Conservation (phyloP, 1,140 invertebrate species). For the Parasteatoda tepidariorum region DNA sequence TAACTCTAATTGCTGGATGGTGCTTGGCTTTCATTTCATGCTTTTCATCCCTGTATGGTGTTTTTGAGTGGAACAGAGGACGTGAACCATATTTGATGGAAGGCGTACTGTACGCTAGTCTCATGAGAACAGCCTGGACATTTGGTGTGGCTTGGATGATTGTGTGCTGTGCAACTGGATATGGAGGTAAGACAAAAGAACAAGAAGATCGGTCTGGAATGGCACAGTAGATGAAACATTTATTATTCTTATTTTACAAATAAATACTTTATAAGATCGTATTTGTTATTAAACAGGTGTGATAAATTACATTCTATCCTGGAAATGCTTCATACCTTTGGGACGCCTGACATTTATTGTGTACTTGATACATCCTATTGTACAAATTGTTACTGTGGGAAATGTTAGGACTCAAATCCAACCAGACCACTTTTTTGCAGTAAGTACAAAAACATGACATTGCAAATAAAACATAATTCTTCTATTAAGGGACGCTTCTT, state of each 20-base stretch:
- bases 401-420: conserved; percentile 11
- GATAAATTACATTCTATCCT: conserved; percentile 68
- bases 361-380: conserved; percentile 69
- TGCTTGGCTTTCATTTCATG: neutral
- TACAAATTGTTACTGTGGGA: conserved; percentile 28
- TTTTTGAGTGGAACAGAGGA: conserved; percentile 60
- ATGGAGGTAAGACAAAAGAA: conserved; percentile 40
- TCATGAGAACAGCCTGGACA: conserved; percentile 68
- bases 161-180: conserved; percentile 68
- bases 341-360: conserved; percentile 68
- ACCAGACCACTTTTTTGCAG: conserved; percentile 11
- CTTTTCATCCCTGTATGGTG: conserved; percentile 40
- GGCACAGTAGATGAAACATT: neutral
- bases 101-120: conserved; percentile 72
- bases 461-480: neutral
- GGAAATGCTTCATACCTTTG: conserved; percentile 67
- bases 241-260: neutral
- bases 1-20: conserved; percentile 15
- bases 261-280: neutral
- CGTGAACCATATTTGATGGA: conserved; percentile 8
- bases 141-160: conserved; percentile 70
- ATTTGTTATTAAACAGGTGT: conserved; percentile 45
- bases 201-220: neutral
- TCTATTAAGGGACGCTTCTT: neutral
- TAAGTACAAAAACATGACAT: neutral